Percentiles rank a stretch among this genome's conserved stretches.
Evolutionary conservation across 2,113 vertebrate genomes (phyloP).

Genomic region (Pollachius pollachius): DNA sequence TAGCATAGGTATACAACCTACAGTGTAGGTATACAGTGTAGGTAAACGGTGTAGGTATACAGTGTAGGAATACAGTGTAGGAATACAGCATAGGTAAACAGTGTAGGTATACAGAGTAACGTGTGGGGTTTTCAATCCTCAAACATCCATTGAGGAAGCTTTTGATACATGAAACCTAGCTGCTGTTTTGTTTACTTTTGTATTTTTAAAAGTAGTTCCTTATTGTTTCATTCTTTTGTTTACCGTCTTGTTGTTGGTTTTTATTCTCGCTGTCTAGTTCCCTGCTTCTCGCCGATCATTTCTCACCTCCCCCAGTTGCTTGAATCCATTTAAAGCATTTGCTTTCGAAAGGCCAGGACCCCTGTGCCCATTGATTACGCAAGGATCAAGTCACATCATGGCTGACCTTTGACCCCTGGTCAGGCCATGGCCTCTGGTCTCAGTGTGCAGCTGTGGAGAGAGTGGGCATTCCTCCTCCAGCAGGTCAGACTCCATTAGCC

Average conservation of each 20-base stretch:
- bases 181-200: too few relatives aligned
- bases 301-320: slow-evolving; percentile 24
- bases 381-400: slow-evolving; percentile 68
- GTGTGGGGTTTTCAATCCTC: too few relatives aligned
- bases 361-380: slow-evolving; percentile 57
- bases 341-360: slow-evolving; percentile 46
- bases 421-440: slow-evolving; percentile 45
- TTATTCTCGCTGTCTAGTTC: neutral
- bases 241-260: neutral
- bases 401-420: slow-evolving; percentile 60
- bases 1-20: too few relatives aligned
- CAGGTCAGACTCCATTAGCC: slow-evolving; percentile 67
- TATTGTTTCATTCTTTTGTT: neutral
- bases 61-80: too few relatives aligned
- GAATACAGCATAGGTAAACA: too few relatives aligned
- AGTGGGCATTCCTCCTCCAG: slow-evolving; percentile 62
- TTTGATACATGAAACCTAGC: too few relatives aligned
- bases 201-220: too few relatives aligned
- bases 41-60: too few relatives aligned
- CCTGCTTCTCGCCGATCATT: neutral
- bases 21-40: too few relatives aligned
- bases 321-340: slow-evolving; percentile 29
- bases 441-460: slow-evolving; percentile 66
- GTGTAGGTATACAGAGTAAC: too few relatives aligned
- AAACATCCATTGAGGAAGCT: too few relatives aligned